These are phyloP conservation scores for Papio anubis DNA, from an alignment of 2,113 vertebrate genomes.

Conservation along the genomic window DNA sequence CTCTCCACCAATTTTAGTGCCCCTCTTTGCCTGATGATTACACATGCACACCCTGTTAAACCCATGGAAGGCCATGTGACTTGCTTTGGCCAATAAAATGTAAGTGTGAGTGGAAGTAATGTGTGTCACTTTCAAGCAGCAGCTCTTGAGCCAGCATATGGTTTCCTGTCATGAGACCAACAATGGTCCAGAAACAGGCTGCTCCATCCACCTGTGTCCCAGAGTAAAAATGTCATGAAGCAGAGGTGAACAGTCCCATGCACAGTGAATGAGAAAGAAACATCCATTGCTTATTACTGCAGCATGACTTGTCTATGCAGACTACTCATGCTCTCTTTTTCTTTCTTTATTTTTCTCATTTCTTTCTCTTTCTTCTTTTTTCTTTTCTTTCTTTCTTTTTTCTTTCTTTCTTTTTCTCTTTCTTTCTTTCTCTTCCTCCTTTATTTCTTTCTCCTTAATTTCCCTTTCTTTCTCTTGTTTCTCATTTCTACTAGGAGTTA, in stretches of 20 bases:
- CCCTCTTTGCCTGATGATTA: not conserved
- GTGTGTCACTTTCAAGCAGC: not conserved
- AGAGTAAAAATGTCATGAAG: not conserved
- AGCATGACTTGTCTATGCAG: not conserved
- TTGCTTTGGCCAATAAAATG: not conserved
- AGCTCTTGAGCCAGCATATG: not conserved
- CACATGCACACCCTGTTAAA: not conserved
- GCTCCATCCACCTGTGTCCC: not conserved
- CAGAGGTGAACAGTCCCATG: not conserved
- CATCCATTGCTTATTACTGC: not conserved
- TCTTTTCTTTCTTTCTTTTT: accelerated
- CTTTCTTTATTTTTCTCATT: too few species aligned
- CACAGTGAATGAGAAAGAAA: not conserved
- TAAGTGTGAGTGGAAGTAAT: not conserved
- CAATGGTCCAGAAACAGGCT: not conserved
- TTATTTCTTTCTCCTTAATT: too few species aligned
- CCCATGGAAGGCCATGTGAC: not conserved
- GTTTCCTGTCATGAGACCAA: not conserved
- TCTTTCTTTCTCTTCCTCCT: too few species aligned
- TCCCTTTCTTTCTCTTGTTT: too few species aligned
- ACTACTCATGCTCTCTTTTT: not conserved
- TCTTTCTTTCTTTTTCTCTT: accelerated
- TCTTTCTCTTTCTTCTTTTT: too few species aligned
- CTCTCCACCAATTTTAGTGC: not conserved
- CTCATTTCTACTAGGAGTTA: not conserved